phyloP scores from a whole-genome alignment of 1,140 invertebrate genomes.

The Hylyphantes graminicola region DNA sequence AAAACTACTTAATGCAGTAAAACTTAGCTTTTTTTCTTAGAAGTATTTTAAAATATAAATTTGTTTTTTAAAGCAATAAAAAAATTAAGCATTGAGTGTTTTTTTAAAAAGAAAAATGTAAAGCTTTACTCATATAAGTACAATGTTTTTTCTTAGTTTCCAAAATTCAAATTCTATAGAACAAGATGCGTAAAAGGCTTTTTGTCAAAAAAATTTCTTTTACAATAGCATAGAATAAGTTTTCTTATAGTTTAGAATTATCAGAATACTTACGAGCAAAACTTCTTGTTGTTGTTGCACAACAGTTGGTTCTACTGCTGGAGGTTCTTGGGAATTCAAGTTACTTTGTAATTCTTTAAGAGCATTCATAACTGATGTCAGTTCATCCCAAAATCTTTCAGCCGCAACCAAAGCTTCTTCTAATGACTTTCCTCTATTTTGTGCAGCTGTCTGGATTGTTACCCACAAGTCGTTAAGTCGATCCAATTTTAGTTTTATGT shows the following conservation, averaged over 20 bases:
- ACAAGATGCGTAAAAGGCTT: no score
- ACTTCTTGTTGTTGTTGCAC: slow-evolving; percentile 94
- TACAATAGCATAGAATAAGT: no score
- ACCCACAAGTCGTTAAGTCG: slow-evolving; percentile 93
- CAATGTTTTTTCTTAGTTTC: no score
- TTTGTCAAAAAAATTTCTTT: no score
- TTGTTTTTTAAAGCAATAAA: background rate
- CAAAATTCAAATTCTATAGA: no score
- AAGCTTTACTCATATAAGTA: no score
- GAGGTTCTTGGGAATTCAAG: slow-evolving; percentile 87
- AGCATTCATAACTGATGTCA: slow-evolving; percentile 87
- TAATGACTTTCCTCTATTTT: slow-evolving; percentile 83
- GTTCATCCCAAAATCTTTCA: slow-evolving; percentile 94
- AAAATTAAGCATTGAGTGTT: background rate
- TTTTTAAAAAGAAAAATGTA: no score
- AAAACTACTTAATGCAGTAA: no score
- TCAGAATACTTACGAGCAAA: slow-evolving; percentile 70
- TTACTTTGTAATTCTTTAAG: slow-evolving; percentile 91
- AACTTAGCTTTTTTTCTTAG: no score
- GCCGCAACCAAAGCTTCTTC: slow-evolving; percentile 89
- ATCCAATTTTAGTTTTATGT: slow-evolving; percentile 93
- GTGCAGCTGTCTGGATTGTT: slow-evolving; percentile 88
- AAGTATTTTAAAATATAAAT: background rate
- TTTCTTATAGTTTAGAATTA: no score
- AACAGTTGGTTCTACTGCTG: slow-evolving; percentile 89